Evolutionary conservation across 2,888 invertebrate genomes (phyloP), one percentile per base, ranked within the genome.

Genomic region (Agrotis puta): DNA sequence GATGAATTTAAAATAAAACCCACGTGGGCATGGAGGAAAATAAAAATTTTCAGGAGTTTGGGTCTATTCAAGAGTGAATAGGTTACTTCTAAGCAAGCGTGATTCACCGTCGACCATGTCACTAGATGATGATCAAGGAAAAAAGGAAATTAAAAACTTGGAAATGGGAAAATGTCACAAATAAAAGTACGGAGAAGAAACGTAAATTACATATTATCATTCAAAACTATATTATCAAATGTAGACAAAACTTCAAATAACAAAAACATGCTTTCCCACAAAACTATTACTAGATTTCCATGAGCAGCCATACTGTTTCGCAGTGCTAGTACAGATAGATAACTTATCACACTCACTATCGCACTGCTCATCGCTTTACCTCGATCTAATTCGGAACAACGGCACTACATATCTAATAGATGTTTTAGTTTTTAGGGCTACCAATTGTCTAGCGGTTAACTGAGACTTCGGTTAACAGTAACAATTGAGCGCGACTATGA

Each of bases 381-480:
- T 91, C 92, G 91, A 91, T 93, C 92, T 90, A 92, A 91, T 93
- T 93, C 84, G 83, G 88, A 87, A 88, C 88, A 88, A 87, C 85
- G 81, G 82, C 79, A 83, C 81, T 82, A 81, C 78, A 67, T 86
- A 86, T 87, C 83, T 81, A 85, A 83, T 73, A 82, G 70, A 80
- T 73, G 79, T 73, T 85, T 82, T 69, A 84, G 83, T 85, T 84
- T 83, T 86, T 88, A 86, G 84, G 85, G 81, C 83, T 83, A 84
- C 81, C 81, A 57, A 65, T 80, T 65, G 66, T 2, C 39, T 73
- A 82, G 72, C 80, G 74, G 84, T 78, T 81, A 80, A 82, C 64
- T 71, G 66, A 53, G 62, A 64, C 65, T 71, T 63, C 68, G 68
- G 62, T 72, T 81, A 79, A 79, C 86, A 76, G 80, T 78, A 74